Evolutionary conservation across 2,113 vertebrate species (phyloP).

Genomic region (Vanacampus margaritifer): DNA sequence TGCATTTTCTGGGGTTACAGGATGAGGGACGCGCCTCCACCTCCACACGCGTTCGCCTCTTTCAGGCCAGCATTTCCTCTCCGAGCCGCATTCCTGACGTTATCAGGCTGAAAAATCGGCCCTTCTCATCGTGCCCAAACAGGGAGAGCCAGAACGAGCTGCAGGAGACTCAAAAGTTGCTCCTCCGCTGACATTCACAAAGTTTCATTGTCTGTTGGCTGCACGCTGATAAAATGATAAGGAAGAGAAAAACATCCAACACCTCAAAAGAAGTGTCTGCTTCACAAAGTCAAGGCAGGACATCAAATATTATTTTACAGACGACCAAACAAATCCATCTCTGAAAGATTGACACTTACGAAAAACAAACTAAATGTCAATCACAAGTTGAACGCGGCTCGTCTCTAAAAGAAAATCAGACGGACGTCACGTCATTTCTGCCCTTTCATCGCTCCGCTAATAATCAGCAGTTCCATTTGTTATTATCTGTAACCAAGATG

Average conservation of each 20-base stretch:
- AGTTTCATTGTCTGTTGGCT: slow-evolving; percentile 62
- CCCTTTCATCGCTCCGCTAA: too few relatives aligned
- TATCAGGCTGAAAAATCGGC: slow-evolving; percentile 65
- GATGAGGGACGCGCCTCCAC: too few relatives aligned
- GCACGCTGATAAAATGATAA: slow-evolving; percentile 52
- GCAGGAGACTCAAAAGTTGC: slow-evolving; percentile 9
- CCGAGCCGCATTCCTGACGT: slow-evolving; percentile 67
- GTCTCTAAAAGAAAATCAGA: too few relatives aligned
- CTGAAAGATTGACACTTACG: neutral
- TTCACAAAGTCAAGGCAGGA: too few relatives aligned
- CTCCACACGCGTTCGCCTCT: slow-evolving; percentile 32
- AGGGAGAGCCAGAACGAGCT: slow-evolving; percentile 64
- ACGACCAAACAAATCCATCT: neutral
- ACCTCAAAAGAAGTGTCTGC: neutral
- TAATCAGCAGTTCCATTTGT: too few relatives aligned
- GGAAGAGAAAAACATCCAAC: slow-evolving; percentile 48
- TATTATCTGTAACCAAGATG: too few relatives aligned
- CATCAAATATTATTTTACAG: neutral
- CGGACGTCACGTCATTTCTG: too few relatives aligned
- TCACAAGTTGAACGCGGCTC: too few relatives aligned
- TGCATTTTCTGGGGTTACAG: too few relatives aligned
- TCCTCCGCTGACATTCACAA: slow-evolving; percentile 40
- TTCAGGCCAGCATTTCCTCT: slow-evolving; percentile 61
- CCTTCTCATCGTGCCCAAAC: slow-evolving; percentile 72
- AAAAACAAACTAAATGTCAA: too few relatives aligned